phyloP scores from a whole-genome alignment of 30 jellyfish, hydroid and myxozoan species.

The Rhopilema esculentum region DNA sequence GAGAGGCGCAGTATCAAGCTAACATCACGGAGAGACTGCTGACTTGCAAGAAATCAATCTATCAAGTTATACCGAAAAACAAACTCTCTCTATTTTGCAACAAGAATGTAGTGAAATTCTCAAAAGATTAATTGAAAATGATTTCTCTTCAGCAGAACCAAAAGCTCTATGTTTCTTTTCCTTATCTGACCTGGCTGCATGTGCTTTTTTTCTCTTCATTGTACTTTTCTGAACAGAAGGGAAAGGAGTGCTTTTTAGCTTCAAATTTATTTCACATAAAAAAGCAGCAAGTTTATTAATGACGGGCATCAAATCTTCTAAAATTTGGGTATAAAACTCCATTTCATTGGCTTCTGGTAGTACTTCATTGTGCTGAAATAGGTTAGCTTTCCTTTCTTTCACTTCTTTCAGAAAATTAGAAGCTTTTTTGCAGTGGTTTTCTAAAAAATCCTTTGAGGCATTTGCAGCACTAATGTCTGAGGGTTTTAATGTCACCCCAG shows the following conservation, averaged over 20 bases:
- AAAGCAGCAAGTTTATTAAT: slow-evolving; percentile 42
- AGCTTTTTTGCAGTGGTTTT: slow-evolving; percentile 22
- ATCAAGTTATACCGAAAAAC: slow-evolving; percentile 5
- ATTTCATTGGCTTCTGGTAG: slow-evolving; percentile 50
- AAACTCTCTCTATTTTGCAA: slow-evolving; percentile 1
- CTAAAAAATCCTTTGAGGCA: slow-evolving; percentile 14
- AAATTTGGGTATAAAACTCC: slow-evolving; percentile 38
- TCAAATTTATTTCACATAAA: slow-evolving; percentile 34
- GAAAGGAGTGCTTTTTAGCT: slow-evolving; percentile 26
- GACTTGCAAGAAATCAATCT: background rate
- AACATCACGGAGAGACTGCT: slow-evolving; percentile 22
- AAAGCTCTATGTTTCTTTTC: slow-evolving; percentile 45
- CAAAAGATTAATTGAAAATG: background rate
- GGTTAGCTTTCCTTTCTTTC: slow-evolving; percentile 1
- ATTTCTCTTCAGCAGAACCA: slow-evolving; percentile 34
- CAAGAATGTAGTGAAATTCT: background rate
- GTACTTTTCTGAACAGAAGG: slow-evolving; percentile 16
- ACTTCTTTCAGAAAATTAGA: background rate
- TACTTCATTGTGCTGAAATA: slow-evolving; percentile 23
- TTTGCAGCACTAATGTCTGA: slow-evolving; percentile 26
- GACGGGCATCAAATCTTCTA: slow-evolving; percentile 48
- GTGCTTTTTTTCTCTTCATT: slow-evolving; percentile 28
- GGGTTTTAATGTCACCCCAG: slow-evolving; percentile 24
- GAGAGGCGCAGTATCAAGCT: slow-evolving; percentile 15
- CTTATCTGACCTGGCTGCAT: slow-evolving; percentile 21